Percentiles rank a stretch among this genome's conserved stretches.
Evolutionary conservation across 2,113 vertebrate genomes (phyloP).

Genomic region (Murina feae): DNA sequence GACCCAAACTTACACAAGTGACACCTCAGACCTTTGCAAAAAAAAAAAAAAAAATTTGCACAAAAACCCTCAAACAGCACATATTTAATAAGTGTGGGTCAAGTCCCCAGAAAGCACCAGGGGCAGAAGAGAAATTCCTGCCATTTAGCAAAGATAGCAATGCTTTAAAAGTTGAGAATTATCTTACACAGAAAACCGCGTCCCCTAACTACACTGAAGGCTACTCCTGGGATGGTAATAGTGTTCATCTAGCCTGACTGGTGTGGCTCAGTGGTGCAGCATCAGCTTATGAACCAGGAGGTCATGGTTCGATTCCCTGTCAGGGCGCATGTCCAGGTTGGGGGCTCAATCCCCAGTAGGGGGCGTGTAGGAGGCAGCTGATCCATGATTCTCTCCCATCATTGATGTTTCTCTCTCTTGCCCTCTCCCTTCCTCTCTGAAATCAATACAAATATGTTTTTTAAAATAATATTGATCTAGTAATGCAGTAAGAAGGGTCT

Average conservation of each 20-base stretch:
- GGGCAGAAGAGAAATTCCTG: slow-evolving; percentile 42
- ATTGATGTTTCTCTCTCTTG: too few species aligned
- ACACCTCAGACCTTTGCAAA: slow-evolving; percentile 77
- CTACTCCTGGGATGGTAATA: slow-evolving; percentile 48
- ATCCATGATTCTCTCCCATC: too few species aligned
- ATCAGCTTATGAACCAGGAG: too few species aligned
- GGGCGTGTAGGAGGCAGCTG: too few species aligned
- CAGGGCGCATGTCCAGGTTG: too few species aligned
- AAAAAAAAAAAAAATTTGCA: slow-evolving; percentile 53
- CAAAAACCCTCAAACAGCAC: slow-evolving; percentile 72
- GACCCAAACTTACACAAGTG: slow-evolving; percentile 81
- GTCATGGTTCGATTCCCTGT: too few species aligned
- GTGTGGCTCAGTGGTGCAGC: too few species aligned
- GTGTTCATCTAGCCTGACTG: not conserved
- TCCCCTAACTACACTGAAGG: slow-evolving; percentile 29
- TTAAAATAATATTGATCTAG: slow-evolving; percentile 28
- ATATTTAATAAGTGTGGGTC: slow-evolving; percentile 48
- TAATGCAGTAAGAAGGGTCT: not conserved
- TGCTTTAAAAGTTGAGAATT: slow-evolving; percentile 51
- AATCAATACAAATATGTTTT: too few species aligned
- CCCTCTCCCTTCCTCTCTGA: too few species aligned
- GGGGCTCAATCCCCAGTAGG: too few species aligned
- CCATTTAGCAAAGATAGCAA: slow-evolving; percentile 6
- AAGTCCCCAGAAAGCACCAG: slow-evolving; percentile 11
- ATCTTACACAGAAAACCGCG: slow-evolving; percentile 45